phyloP scores from a whole-genome alignment of 1,140 invertebrate genomes.

The Neodiprion fabricii region DNA sequence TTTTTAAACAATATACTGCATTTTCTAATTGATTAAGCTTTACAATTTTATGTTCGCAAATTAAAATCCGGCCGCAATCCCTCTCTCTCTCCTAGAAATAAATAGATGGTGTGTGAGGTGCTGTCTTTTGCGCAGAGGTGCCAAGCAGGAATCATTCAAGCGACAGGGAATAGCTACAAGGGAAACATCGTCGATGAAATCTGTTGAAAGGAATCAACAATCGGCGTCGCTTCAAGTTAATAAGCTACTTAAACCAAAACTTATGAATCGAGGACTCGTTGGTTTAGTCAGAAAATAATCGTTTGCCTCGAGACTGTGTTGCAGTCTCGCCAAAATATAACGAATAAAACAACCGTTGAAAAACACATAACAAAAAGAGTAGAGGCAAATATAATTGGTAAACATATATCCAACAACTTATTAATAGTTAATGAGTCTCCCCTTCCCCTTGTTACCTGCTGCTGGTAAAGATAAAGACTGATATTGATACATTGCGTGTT shows the following conservation, averaged over 20 bases:
- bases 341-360: neutral
- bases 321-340: neutral
- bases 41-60: neutral
- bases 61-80: conserved; percentile 30
- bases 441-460: too few species aligned
- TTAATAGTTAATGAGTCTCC: too few species aligned
- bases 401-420: too few species aligned
- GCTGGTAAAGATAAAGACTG: too few species aligned
- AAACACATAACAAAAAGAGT: too few species aligned
- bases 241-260: conserved; percentile 43
- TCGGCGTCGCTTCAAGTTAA: conserved; percentile 3
- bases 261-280: conserved; percentile 46
- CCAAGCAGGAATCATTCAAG: conserved; percentile 53
- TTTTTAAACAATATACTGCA: too few species aligned
- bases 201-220: neutral
- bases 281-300: conserved; percentile 51
- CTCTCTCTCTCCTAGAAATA: conserved; percentile 45
- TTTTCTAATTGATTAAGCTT: neutral
- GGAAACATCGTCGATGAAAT: neutral
- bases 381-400: neutral
- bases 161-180: conserved; percentile 34
- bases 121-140: conserved; percentile 52
- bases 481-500: too few species aligned
- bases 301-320: conserved; percentile 6
- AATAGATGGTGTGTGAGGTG: conserved; percentile 47